phyloP scores from a whole-genome alignment of 2,113 vertebrate genomes.

The Ochotona princeps region DNA sequence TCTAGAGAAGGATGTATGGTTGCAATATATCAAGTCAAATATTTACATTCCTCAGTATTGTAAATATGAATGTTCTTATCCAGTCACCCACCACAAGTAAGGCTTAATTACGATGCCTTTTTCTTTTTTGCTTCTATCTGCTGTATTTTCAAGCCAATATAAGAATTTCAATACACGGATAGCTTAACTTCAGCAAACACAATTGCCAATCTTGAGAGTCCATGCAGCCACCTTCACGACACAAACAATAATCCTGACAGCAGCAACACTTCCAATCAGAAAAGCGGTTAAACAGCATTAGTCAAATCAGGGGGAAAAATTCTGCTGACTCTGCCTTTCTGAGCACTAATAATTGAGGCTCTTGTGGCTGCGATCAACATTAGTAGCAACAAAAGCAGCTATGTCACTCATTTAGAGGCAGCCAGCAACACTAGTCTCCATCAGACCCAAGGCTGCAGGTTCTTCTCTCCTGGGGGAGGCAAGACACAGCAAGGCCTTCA shows the following conservation, averaged over 20 bases:
- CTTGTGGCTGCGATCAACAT: not conserved
- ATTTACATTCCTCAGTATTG: slow-evolving; percentile 64
- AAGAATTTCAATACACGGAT: slow-evolving; percentile 7
- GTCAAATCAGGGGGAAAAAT: not conserved
- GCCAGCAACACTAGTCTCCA: rapidly evolving
- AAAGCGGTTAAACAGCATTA: not conserved
- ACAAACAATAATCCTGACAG: slow-evolving; percentile 27
- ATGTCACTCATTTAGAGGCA: not conserved
- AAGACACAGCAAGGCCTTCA: not conserved
- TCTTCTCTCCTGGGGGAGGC: not conserved
- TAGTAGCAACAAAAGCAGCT: not conserved
- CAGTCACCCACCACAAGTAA: slow-evolving; percentile 30
- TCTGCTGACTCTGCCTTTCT: slow-evolving; percentile 45
- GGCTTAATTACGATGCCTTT: slow-evolving; percentile 10
- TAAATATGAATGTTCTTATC: slow-evolving; percentile 24
- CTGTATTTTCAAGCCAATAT: not conserved
- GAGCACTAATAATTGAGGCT: not conserved
- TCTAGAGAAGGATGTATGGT: not conserved
- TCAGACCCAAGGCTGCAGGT: not conserved
- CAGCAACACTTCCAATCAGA: slow-evolving; percentile 21
- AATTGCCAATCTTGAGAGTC: not conserved
- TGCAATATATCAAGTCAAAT: slow-evolving; percentile 54
- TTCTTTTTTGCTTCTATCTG: not conserved
- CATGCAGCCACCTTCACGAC: not conserved
- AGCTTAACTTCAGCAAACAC: slow-evolving; percentile 11